A percentile compares a stretch with the other conserved stretches of the same genome.
These are phyloP conservation scores for Barnardius zonarius DNA, from an alignment of 2,113 vertebrate species.

Conservation along the genomic window DNA sequence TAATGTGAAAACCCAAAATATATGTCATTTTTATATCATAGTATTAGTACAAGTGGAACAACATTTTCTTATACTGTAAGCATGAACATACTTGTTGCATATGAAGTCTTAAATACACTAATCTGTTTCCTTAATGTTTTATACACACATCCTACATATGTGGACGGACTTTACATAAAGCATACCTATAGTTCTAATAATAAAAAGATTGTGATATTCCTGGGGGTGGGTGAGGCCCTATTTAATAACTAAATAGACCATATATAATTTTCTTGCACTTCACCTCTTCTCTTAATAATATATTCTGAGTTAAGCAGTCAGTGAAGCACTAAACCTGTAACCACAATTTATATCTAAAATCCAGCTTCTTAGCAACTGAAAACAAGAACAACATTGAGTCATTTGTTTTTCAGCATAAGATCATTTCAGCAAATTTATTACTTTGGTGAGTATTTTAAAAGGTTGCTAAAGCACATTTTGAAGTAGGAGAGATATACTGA, in stretches of 20 bases:
- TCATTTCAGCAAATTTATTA: background rate
- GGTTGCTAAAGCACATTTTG: background rate
- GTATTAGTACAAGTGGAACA: background rate
- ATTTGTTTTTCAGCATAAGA: conserved; percentile 10
- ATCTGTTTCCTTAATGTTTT: background rate
- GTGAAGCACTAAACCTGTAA: background rate
- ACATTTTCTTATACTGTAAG: background rate
- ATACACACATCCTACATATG: background rate
- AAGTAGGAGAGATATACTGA: background rate
- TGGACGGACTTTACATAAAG: background rate
- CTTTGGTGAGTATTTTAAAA: background rate
- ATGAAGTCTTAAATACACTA: background rate
- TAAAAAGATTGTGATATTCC: background rate
- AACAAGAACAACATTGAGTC: background rate
- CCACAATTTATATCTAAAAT: background rate
- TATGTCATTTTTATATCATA: background rate
- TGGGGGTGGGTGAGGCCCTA: background rate
- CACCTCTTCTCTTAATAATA: background rate
- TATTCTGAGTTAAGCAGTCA: background rate
- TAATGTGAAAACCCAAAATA: background rate
- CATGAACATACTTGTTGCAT: background rate
- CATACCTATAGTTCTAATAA: background rate
- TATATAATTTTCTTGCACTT: background rate
- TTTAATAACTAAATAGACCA: background rate
- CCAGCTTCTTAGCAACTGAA: conserved; percentile 9